phyloP scores from a whole-genome alignment of 37 sponge, comb jelly and placozoan genomes.

The Geodia barretti region DNA sequence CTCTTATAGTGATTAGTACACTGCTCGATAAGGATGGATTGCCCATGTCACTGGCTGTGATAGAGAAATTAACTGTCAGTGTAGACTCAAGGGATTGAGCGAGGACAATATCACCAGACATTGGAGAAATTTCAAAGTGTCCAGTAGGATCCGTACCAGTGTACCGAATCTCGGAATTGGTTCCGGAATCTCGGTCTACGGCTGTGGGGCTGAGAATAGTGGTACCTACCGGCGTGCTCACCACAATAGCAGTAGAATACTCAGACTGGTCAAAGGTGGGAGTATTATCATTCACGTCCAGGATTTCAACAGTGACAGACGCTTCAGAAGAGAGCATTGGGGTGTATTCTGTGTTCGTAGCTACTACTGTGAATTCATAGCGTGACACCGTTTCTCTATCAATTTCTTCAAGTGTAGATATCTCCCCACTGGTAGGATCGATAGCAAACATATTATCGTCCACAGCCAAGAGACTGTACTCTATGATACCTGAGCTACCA shows the following conservation, averaged over 20 bases:
- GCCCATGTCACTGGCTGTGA: slow-evolving; percentile 55
- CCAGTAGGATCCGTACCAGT: background rate
- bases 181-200: slow-evolving; percentile 40
- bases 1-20: slow-evolving; percentile 3
- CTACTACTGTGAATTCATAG: slow-evolving; percentile 34
- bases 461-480: slow-evolving; percentile 4
- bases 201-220: slow-evolving; percentile 36
- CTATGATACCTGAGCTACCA: slow-evolving; percentile 15
- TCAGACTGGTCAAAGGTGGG: slow-evolving; percentile 23
- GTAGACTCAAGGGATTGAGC: background rate
- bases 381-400: slow-evolving; percentile 48
- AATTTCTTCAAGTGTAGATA: slow-evolving; percentile 14
- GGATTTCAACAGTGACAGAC: slow-evolving; percentile 9
- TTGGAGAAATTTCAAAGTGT: slow-evolving; percentile 14
- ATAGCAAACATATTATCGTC: slow-evolving; percentile 22
- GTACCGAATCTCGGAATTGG: slow-evolving; percentile 37
- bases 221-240: background rate
- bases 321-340: slow-evolving; percentile 14
- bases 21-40: slow-evolving; percentile 10
- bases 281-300: slow-evolving; percentile 58
- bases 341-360: slow-evolving; percentile 21
- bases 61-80: slow-evolving; percentile 11
- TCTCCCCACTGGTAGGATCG: slow-evolving; percentile 25
- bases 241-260: slow-evolving; percentile 5
- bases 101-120: slow-evolving; percentile 11